These are phyloP conservation scores for Hormiphora californensis DNA, from an alignment of 37 sponge, comb jelly and placozoan species.

Conservation along the genomic window DNA sequence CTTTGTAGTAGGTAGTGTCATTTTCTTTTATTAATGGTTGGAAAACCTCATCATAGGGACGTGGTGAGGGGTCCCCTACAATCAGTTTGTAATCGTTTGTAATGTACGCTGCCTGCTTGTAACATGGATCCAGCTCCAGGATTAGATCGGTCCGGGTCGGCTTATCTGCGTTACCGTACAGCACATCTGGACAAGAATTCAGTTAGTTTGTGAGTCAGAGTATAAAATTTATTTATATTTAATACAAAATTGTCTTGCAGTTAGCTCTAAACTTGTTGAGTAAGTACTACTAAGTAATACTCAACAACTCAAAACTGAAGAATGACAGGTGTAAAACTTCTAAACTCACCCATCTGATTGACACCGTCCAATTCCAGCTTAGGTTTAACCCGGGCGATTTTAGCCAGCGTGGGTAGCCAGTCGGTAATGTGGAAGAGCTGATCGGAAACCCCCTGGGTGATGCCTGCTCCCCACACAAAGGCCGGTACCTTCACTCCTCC, in stretches of 20 bases:
- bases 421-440: conserved; percentile 27
- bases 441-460: neutral
- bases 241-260: too few species aligned
- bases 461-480: conserved; percentile 24
- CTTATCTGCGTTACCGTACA: neutral
- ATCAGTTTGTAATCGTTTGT: neutral
- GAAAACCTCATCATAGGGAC: conserved; percentile 4
- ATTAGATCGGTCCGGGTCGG: neutral
- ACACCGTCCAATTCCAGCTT: neutral
- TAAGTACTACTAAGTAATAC: too few species aligned
- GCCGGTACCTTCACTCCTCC: conserved; percentile 31
- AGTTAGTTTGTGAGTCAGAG: too few species aligned
- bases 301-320: too few species aligned
- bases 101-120: conserved; percentile 4
- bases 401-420: neutral
- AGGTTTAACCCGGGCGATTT: neutral
- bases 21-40: neutral
- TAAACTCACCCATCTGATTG: neutral
- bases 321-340: neutral
- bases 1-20: neutral
- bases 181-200: neutral
- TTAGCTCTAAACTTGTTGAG: too few species aligned
- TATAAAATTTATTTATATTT: too few species aligned
- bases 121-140: conserved; percentile 20
- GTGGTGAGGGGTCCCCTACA: neutral